Conservation (phyloP, 2,888 invertebrate genomes). For the Galerucella nymphaeae region DNA sequence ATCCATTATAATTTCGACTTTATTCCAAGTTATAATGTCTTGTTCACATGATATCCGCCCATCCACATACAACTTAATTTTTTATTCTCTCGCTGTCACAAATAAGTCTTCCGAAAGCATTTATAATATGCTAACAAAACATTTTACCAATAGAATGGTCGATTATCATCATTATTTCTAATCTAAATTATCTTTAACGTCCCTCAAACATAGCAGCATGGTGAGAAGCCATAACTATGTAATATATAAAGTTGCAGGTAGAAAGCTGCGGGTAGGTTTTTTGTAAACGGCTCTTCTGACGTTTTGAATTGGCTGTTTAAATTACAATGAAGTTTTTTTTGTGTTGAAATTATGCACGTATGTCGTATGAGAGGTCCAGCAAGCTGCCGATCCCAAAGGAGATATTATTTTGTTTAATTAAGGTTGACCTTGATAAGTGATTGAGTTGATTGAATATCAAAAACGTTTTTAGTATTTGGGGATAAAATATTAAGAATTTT, state of each 20-base stretch:
- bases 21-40: constrained; percentile 40
- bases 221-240: constrained; percentile 45
- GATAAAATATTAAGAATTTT: neutral
- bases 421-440: neutral
- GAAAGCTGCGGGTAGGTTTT: constrained; percentile 41
- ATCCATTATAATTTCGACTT: constrained; percentile 40
- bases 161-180: constrained; percentile 60
- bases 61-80: constrained; percentile 51
- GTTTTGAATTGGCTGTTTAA: constrained; percentile 41
- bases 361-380: constrained; percentile 12
- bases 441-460: neutral
- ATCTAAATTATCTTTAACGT: constrained; percentile 63
- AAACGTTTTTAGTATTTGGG: neutral
- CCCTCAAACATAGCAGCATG: constrained; percentile 53
- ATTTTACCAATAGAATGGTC: constrained; percentile 54
- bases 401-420: constrained; percentile 18
- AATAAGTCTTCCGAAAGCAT: constrained; percentile 43
- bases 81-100: constrained; percentile 45
- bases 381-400: constrained; percentile 2
- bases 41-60: constrained; percentile 49
- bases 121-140: constrained; percentile 51
- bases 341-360: constrained; percentile 33
- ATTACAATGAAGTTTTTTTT: constrained; percentile 33
- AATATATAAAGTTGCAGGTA: constrained; percentile 52
- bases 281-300: constrained; percentile 37